Evolutionary conservation across 2,888 invertebrate genomes (phyloP).

Genomic region (Orchesellides sinensis): DNA sequence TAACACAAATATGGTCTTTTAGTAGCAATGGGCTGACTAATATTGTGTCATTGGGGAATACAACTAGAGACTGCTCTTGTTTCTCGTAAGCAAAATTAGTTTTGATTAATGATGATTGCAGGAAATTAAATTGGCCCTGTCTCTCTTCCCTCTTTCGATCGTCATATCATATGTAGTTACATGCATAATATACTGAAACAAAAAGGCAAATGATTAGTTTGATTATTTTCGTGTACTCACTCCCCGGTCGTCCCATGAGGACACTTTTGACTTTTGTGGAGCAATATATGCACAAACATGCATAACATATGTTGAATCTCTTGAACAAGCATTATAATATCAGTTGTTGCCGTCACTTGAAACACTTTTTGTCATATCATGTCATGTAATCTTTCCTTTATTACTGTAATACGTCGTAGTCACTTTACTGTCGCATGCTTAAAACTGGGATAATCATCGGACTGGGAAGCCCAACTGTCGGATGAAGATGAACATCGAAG

Average conservation of each 20-base stretch:
- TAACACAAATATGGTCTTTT: background rate
- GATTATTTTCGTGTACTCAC: conserved; percentile 20
- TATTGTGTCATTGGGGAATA: conserved; percentile 48
- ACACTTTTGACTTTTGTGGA: conserved; percentile 11
- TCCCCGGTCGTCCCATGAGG: conserved; percentile 17
- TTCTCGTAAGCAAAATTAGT: conserved; percentile 39
- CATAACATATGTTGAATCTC: too few relatives aligned
- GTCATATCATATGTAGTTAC: background rate
- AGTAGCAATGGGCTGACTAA: too few relatives aligned
- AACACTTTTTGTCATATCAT: too few relatives aligned
- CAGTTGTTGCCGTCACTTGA: background rate
- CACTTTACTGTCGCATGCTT: too few relatives aligned
- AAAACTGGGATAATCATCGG: too few relatives aligned
- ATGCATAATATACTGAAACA: background rate
- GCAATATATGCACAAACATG: too few relatives aligned
- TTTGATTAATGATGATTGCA: conserved; percentile 62
- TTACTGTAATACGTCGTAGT: too few relatives aligned
- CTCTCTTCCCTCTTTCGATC: background rate
- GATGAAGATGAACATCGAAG: too few relatives aligned
- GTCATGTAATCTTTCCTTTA: too few relatives aligned
- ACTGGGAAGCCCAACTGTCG: too few relatives aligned
- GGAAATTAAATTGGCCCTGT: conserved; percentile 59
- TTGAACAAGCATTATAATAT: too few relatives aligned
- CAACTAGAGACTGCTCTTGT: conserved; percentile 8
- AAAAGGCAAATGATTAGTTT: conserved; percentile 33